Percentiles rank a stretch among this genome's conserved stretches.
phyloP scores from a whole-genome alignment of 2,888 invertebrate species.

The Chrysotoxum bicinctum region DNA sequence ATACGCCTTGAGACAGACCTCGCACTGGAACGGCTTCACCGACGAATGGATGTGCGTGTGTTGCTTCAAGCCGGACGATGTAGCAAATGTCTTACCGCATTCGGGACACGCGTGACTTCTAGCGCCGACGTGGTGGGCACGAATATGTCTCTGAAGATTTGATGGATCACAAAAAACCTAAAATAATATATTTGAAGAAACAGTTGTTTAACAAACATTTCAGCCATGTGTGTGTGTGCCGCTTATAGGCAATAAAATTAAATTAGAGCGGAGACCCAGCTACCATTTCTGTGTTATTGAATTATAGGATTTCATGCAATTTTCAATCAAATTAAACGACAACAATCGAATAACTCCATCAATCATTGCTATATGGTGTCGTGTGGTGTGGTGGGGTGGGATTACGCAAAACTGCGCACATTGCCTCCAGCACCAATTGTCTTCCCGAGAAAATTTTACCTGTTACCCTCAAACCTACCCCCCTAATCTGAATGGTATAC shows the following conservation, averaged over 20 bases:
- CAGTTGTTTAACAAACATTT: constrained; percentile 54
- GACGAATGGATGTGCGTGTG: constrained; percentile 99
- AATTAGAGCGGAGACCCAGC: constrained; percentile 71
- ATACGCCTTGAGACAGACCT: constrained; percentile 98
- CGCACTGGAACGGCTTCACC: constrained; percentile 98
- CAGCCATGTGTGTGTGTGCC: background rate
- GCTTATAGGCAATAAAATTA: constrained; percentile 57
- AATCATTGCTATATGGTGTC: constrained; percentile 46
- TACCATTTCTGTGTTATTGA: constrained; percentile 69
- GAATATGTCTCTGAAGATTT: constrained; percentile 97
- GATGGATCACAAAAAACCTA: constrained; percentile 98
- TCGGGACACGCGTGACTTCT: constrained; percentile 98
- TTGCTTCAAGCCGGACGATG: constrained; percentile 98
- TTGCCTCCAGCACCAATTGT: constrained; percentile 59
- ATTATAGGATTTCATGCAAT: constrained; percentile 71
- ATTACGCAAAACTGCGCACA: constrained; percentile 70
- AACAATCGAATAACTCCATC: constrained; percentile 62
- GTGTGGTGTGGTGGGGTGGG: background rate
- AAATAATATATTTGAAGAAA: constrained; percentile 77
- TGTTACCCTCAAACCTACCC: constrained; percentile 19
- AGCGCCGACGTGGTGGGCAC: constrained; percentile 97
- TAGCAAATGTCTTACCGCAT: constrained; percentile 99
- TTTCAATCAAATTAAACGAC: constrained; percentile 70
- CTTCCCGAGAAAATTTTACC: constrained; percentile 30
- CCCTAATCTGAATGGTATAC: background rate